Evolutionary conservation across 2,113 vertebrate species (phyloP).

Genomic region (Anser brachyrhynchus): DNA sequence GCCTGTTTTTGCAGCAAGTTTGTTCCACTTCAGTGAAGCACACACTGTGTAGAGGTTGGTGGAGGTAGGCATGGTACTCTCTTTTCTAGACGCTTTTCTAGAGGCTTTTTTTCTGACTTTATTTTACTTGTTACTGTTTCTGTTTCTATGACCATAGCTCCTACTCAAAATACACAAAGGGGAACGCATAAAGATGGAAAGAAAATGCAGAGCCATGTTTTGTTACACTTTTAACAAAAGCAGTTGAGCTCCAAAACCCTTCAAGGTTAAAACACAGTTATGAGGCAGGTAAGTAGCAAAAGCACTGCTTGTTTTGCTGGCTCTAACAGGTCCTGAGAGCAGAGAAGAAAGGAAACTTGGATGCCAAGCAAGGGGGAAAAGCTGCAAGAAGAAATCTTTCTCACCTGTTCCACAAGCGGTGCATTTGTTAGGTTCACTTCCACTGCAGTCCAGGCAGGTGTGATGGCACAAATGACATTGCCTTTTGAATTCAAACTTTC

Average conservation of each 20-base stretch:
- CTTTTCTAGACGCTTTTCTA: not conserved
- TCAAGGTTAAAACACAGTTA: not conserved
- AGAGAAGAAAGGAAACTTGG: not conserved
- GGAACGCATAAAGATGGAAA: not conserved
- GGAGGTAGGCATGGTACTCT: not conserved
- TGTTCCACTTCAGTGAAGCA: not conserved
- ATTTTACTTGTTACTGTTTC: not conserved
- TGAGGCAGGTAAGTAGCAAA: not conserved
- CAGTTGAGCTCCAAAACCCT: not conserved
- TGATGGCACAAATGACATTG: slow-evolving; percentile 88
- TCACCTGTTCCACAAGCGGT: slow-evolving; percentile 87
- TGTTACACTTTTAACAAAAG: not conserved
- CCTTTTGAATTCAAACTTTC: slow-evolving; percentile 78
- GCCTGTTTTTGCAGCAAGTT: not conserved
- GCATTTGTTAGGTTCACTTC: slow-evolving; percentile 85
- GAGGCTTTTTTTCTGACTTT: not conserved
- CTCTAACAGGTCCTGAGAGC: not conserved
- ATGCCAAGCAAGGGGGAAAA: not conserved
- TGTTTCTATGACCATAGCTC: not conserved
- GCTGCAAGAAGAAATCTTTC: not conserved
- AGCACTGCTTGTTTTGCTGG: not conserved
- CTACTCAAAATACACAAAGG: not conserved
- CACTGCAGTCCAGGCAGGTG: slow-evolving; percentile 86
- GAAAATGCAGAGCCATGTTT: not conserved
- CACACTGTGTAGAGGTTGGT: not conserved